phyloP scores from a whole-genome alignment of 2,888 invertebrate genomes.

The Diaperis boleti region DNA sequence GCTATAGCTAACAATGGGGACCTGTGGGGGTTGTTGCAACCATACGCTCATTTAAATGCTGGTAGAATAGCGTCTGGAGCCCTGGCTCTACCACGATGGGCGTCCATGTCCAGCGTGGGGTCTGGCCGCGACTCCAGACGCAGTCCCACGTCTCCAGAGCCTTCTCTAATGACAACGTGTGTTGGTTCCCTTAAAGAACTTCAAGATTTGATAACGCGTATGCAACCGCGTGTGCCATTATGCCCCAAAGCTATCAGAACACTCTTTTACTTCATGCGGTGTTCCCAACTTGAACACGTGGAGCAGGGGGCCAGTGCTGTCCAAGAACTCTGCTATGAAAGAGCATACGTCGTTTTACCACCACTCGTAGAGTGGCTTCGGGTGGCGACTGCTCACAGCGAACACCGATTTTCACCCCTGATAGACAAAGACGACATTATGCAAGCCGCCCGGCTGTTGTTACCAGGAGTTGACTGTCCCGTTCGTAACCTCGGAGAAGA shows the following conservation, averaged over 20 bases:
- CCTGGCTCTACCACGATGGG: constrained; percentile 85
- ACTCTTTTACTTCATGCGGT: constrained; percentile 92
- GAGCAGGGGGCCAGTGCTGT: constrained; percentile 60
- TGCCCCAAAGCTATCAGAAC: constrained; percentile 82
- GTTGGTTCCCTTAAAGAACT: constrained; percentile 87
- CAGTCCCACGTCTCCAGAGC: constrained; percentile 70
- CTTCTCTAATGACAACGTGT: constrained; percentile 86
- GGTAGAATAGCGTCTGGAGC: constrained; percentile 90
- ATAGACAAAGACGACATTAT: constrained; percentile 85
- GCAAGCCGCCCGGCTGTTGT: constrained; percentile 86
- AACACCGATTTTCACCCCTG: constrained; percentile 81
- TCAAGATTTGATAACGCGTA: constrained; percentile 78
- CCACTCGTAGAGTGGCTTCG: constrained; percentile 93
- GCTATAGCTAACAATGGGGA: constrained; percentile 89
- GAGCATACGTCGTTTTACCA: constrained; percentile 89
- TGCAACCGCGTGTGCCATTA: constrained; percentile 67
- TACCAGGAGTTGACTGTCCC: constrained; percentile 92
- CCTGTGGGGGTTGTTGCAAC: constrained; percentile 90
- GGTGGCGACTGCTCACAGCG: constrained; percentile 85
- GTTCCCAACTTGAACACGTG: constrained; percentile 78
- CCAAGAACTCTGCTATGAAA: constrained; percentile 83
- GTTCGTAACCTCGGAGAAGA: constrained; percentile 78
- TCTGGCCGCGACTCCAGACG: constrained; percentile 66
- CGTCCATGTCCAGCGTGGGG: constrained; percentile 67
- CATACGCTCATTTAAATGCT: constrained; percentile 91